Evolutionary conservation across 2,113 vertebrate species (phyloP).

Genomic region (Amblyopsis rosae): DNA sequence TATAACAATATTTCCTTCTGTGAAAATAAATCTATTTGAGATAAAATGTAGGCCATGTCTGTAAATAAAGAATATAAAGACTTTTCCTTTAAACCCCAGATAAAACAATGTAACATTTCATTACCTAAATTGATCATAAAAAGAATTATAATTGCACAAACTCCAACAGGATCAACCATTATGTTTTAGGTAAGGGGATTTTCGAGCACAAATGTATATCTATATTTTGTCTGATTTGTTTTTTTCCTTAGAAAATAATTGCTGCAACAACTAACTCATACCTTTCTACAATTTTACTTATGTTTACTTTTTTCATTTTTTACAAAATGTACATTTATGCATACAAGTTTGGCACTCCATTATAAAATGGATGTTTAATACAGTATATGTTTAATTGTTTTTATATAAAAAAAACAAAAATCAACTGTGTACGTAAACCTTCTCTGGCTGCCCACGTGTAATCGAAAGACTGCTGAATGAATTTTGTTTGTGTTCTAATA

Average conservation of each 20-base stretch:
- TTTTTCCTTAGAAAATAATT: conserved; percentile 71
- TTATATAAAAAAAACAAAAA: conserved; percentile 37
- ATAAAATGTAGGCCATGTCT: conserved; percentile 68
- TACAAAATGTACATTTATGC: conserved; percentile 86
- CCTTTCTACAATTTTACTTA: background rate
- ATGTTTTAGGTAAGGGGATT: conserved; percentile 82
- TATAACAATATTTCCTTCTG: conserved; percentile 88
- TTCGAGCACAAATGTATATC: conserved; percentile 74
- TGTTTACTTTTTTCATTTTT: conserved; percentile 64
- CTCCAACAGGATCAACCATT: conserved; percentile 81
- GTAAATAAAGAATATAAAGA: conserved; percentile 81
- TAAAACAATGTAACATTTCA: conserved; percentile 86
- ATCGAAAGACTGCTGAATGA: conserved; percentile 61
- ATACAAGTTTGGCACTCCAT: conserved; percentile 78
- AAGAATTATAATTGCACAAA: conserved; percentile 88
- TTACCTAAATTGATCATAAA: conserved; percentile 89
- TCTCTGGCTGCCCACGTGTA: conserved; percentile 38
- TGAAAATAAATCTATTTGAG: conserved; percentile 97
- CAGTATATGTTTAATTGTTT: conserved; percentile 67
- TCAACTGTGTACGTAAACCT: conserved; percentile 37
- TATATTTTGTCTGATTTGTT: conserved; percentile 67
- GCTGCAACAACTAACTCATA: conserved; percentile 68
- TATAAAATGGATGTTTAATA: conserved; percentile 68
- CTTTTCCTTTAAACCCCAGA: conserved; percentile 77
- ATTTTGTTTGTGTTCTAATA: conserved; percentile 79